Evolutionary conservation across 2,113 vertebrate species (phyloP), one percentile per base, ranked within the genome.

Genomic region (Odontesthes bonariensis): DNA sequence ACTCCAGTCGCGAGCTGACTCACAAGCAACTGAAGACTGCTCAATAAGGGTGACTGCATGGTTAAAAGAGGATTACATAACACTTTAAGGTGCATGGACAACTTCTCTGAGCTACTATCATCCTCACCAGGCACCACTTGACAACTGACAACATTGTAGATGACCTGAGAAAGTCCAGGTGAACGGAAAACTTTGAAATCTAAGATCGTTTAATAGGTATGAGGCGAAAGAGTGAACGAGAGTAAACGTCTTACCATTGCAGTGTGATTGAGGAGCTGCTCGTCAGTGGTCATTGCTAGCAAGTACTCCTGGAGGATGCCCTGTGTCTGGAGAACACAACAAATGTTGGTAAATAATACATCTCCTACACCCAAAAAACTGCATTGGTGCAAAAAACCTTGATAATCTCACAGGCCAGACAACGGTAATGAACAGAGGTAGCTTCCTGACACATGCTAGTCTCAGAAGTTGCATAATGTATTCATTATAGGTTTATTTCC

Each of bases 291-390:
- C 94, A 99, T 95, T 88, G 96, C 96, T 81, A 98, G 91, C 87
- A 99, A 92, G 90, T 99, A 99, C 53, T 98, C 96, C 91, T 98
- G 96, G 47, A 98, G 95, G 86, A 95, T 83, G 55, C 95, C 96
- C 38, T 96, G 95, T 72, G 97, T 95, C 98, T 99, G 92, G 1
- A 78, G 81, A 67, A 89, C 53, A 86, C 17, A 72, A 3, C 32
- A 73, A 78, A 63, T 1, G 9, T 9, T 44, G 33, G 8, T 46
- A 11, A 51, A 11, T n/a, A 44, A 52, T 33, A n/a, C 8, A 22
- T 64, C 22, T 13, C 11, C 59, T 49, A 8, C 63, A 69, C 11
- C 17, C 33, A 20, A 52, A 17, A 33, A 46, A 5, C 33, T 9
- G 38, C 20, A 58, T 3, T 4, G 42, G 65, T 22, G 3, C 42